Percentiles rank a stretch among this genome's conserved stretches.
Conservation (phyloP, 2,113 vertebrate species). For the Nibea albiflora region DNA sequence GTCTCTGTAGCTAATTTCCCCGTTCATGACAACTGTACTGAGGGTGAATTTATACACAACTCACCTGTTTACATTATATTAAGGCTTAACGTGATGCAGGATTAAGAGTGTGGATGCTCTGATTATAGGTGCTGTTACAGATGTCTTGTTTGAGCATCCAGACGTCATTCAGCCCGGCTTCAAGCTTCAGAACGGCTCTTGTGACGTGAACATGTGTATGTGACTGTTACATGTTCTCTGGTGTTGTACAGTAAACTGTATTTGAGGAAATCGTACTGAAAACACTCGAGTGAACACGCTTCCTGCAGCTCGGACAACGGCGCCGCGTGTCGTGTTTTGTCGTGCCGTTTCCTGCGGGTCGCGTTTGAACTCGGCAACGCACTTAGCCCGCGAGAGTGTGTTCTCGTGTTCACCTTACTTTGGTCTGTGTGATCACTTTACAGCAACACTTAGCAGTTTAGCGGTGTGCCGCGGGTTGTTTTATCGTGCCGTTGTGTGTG, state of each 20-base stretch:
- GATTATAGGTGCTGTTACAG: too few relatives aligned
- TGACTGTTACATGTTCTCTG: not conserved
- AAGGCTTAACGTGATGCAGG: too few relatives aligned
- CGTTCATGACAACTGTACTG: too few relatives aligned
- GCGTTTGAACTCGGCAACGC: not conserved
- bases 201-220: not conserved
- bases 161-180: too few relatives aligned
- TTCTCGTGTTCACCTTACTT: slow-evolving; percentile 7
- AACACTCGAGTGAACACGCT: not conserved
- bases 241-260: not conserved
- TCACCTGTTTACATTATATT: too few relatives aligned
- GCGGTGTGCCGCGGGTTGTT: slow-evolving; percentile 1
- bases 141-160: too few relatives aligned
- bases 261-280: not conserved
- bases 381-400: slow-evolving; percentile 3
- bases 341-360: not conserved
- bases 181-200: too few relatives aligned
- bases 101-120: too few relatives aligned
- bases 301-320: not conserved
- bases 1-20: too few relatives aligned
- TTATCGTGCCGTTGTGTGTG: not conserved
- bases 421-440: slow-evolving; percentile 14
- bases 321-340: too few relatives aligned
- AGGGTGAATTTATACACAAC: too few relatives aligned
- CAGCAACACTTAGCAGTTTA: slow-evolving; percentile 14